Evolutionary conservation across 2,797 vertebrate species (phyloP), one percentile per base, ranked within the genome.

Genomic region (Hypotaenidia okinawae): DNA sequence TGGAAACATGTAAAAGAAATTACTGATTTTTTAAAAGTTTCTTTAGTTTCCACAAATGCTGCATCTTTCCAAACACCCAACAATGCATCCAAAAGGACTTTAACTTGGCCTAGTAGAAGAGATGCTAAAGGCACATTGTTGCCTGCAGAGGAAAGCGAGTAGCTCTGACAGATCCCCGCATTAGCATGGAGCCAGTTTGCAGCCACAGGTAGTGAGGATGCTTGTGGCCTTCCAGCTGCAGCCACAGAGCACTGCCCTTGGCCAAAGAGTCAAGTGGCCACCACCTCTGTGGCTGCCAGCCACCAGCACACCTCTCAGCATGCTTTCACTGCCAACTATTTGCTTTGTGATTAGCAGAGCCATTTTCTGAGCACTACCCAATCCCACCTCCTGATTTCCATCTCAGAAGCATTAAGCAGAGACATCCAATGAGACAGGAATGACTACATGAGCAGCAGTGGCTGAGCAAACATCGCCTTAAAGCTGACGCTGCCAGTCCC

Each of bases 401-500:
- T 49, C 72, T 76, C 37, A 9, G 81, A 74, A 70, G 24, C 66
- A 62, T 39, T 67, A 55, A 68, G 61, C 2, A 3, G 78, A 69
- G 61, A n/a, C 47, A 45, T n/a, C 69, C 2, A 2, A 49, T 73
- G 72, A 64, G 68, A 30, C 43, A 69, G 66, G 51, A 54, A 43
- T 14, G 19, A 21, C 13, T 16, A 7, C 2, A 9, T 3, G 62
- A 23, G 23, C 3, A 58, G 51, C 45, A 41, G 25, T 13, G 1
- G 1, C 73, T 59, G 69, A 63, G 64, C 35, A 52, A 90, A 66
- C 52, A 22, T 28, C 47, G 41, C 39, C 69, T 68, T 39, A 30
- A 11, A 0, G 0, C 5, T 64, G 41, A 41, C 9, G 0, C 67
- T 73, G 39, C 30, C 57, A 25, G n/a, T 35, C 49, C 68, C 0